A percentile compares a stretch with the other conserved stretches of the same genome.
Conservation (phyloP, 64 coral and sea anemone species). For the Acropora yongei region DNA sequence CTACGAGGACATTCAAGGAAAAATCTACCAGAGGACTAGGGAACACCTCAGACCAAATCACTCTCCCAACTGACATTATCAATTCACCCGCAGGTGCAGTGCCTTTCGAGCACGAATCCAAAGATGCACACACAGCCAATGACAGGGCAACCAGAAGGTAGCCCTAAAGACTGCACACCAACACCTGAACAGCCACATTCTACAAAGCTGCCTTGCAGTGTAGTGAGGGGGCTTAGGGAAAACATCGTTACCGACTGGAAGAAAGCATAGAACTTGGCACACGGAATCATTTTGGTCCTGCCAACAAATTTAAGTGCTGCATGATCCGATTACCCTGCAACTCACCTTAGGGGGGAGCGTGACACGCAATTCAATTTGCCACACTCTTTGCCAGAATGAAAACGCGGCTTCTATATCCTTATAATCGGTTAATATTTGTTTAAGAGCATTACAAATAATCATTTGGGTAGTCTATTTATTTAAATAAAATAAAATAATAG, state of each 20-base stretch:
- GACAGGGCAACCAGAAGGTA: no score
- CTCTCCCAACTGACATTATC: no score
- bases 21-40: no score
- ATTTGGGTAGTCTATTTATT: not conserved
- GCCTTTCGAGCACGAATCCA: no score
- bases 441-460: not conserved
- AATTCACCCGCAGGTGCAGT: no score
- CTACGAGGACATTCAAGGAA: no score
- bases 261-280: not conserved
- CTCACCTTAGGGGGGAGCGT: not conserved
- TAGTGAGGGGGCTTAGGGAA: no score
- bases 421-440: not conserved
- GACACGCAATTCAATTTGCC: not conserved
- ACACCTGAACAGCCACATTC: no score
- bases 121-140: no score
- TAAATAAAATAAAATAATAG: not conserved
- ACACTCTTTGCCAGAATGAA: not conserved
- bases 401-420: not conserved
- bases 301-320: not conserved
- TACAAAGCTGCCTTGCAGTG: no score
- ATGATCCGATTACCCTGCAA: not conserved
- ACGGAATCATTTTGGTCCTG: not conserved
- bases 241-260: not conserved
- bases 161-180: no score
- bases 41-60: no score